Percentiles rank a stretch among this genome's conserved stretches.
phyloP scores from a whole-genome alignment of 2,888 invertebrate genomes.

The Rutpela maculata region DNA sequence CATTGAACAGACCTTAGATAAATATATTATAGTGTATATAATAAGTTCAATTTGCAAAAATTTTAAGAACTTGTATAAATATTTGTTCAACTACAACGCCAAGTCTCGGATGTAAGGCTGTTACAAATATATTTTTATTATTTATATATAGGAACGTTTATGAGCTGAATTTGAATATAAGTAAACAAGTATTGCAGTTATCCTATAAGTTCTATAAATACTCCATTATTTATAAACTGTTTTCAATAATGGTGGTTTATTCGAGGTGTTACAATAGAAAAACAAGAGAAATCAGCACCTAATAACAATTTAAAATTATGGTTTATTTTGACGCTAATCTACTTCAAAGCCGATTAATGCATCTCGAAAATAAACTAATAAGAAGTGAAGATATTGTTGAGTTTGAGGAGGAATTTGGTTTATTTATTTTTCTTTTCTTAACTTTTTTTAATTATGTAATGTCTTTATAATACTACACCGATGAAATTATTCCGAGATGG shows the following conservation, averaged over 20 bases:
- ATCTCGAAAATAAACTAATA: neutral
- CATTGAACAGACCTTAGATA: conserved; percentile 31
- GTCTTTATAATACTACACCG: too few relatives aligned
- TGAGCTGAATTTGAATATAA: conserved; percentile 10
- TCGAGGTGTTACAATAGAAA: conserved; percentile 3
- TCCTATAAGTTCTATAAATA: neutral
- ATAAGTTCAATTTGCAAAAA: conserved; percentile 9
- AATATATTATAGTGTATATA: conserved; percentile 26
- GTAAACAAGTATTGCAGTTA: conserved; percentile 4
- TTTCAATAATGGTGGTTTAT: neutral
- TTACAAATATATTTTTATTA: conserved; percentile 11
- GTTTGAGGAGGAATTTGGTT: neutral
- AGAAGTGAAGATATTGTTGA: neutral
- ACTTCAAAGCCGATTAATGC: neutral
- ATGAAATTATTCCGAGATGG: too few relatives aligned
- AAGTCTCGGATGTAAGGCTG: neutral
- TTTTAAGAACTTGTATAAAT: conserved; percentile 21
- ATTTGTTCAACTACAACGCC: conserved; percentile 20
- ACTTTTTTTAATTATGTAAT: too few relatives aligned
- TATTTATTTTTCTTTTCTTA: neutral
- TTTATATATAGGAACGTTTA: conserved; percentile 26
- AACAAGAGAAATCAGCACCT: conserved; percentile 1
- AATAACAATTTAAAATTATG: neutral
- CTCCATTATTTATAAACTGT: neutral
- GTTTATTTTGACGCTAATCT: conserved; percentile 1